A percentile compares a stretch with the other conserved stretches of the same genome.
Conservation (phyloP, 2,888 invertebrate genomes). For the Perizoma affinitatum region DNA sequence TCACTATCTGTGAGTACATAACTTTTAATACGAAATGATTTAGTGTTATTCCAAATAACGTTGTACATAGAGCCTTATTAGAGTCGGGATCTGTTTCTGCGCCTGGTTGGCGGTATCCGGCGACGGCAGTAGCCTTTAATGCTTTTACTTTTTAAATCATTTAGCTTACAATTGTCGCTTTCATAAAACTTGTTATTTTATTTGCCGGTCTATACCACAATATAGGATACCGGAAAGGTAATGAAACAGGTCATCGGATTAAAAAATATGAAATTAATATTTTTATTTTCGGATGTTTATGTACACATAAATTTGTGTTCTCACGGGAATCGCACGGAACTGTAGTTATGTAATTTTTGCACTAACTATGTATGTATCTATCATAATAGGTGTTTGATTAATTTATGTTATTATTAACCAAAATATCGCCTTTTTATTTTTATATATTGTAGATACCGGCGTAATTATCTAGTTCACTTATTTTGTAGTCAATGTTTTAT, state of each 20-base stretch:
- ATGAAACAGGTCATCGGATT: constrained; percentile 16
- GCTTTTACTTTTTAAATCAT: constrained; percentile 1
- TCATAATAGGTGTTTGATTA: constrained; percentile 43
- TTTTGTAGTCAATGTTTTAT: constrained; percentile 59
- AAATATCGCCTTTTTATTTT: constrained; percentile 53
- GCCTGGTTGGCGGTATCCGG: not conserved
- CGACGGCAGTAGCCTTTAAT: not conserved
- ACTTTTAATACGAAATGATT: constrained; percentile 27
- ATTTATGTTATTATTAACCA: constrained; percentile 56
- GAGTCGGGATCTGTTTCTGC: constrained; percentile 19
- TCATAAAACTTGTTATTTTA: constrained; percentile 14
- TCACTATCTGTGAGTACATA: constrained; percentile 53
- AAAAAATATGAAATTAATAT: constrained; percentile 10
- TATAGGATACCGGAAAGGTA: constrained; percentile 18
- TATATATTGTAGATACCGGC: constrained; percentile 57
- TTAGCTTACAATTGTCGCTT: constrained; percentile 14
- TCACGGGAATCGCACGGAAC: constrained; percentile 16
- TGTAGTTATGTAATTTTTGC: constrained; percentile 51
- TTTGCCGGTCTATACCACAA: constrained; percentile 5
- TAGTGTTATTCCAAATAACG: constrained; percentile 34
- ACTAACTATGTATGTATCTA: constrained; percentile 42
- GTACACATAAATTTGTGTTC: constrained; percentile 14
- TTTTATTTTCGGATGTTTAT: constrained; percentile 27
- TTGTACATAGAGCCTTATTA: constrained; percentile 36
- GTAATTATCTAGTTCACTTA: constrained; percentile 54